Evolutionary conservation across 2,888 invertebrate species (phyloP), one percentile per base, ranked within the genome.

Genomic region (Folsomia manolachei): DNA sequence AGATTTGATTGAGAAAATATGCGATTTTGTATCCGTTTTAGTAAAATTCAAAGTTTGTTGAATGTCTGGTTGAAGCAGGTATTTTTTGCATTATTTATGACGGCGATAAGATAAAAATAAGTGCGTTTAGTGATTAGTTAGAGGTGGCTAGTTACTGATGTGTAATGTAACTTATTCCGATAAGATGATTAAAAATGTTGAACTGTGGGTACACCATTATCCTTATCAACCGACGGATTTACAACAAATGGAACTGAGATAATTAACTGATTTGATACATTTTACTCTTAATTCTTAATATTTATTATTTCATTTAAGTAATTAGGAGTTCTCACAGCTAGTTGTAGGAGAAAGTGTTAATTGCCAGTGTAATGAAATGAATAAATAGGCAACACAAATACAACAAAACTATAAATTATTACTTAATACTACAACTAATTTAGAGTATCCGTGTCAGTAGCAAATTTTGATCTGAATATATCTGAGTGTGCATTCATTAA

Each of bases 401-500:
- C 4, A 39, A 9, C 14, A 39, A 39, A 39, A 9, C 39, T 39
- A 14, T 39, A 39, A 39, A 9, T 14, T 39, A 39, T 9, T 39
- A 39, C 4, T 39, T 39, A 56, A 21, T 56, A 56, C 4, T 56
- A 21, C n/a, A n/a, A 56, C n/a, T n/a, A n/a, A n/a, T n/a, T n/a
- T n/a, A n/a, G n/a, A n/a, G n/a, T n/a, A n/a, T n/a, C n/a, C n/a
- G n/a, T n/a, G n/a, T n/a, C n/a, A n/a, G n/a, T n/a, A n/a, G n/a
- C n/a, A n/a, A 56, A 14, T n/a, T 56, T 56, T 21, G 18, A 56
- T 56, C 56, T 56, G 56, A 19, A 63, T n/a, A n/a, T n/a, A n/a
- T 63, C 63, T 63, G 63, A 63, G 27, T 63, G 63, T 63, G 63
- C 25, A 26, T 63, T 63, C 62, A 24, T 62, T 62, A 23, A 24